Base-by-base conservation (phyloP, 1,140 invertebrate species). In the Eueides isabella region DNA sequence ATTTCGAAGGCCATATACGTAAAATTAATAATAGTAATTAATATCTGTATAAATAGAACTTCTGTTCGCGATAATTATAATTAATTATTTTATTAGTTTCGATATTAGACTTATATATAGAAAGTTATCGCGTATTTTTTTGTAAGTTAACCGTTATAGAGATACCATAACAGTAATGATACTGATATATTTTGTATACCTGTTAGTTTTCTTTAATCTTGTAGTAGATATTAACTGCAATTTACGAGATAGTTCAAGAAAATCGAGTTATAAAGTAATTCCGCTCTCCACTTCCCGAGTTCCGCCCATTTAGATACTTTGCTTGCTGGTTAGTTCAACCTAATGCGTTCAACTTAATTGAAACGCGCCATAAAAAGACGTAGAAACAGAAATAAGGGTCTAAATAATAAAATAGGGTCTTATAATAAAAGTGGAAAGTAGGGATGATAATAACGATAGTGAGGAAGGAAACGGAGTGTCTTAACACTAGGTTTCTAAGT, bases 21-120 rank as follows among this genome's bases (percentile, higher is more conserved):
- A 48, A 55, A 9, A 48, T 29, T 55, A 28, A 67, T 67, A 67
- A 67, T 67, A 55, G 38, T 67, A 19, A 67, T 38, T 26, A 66
- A 66, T 14, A 66, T 41, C 9, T 55, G 41, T 55, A 26, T 67
- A 67, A 41, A 66, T 66, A 41, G 14, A 66, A 55, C 48, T 55
- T 23, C 48, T 55, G 48, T 55, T 55, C n/a, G 11, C 48, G 41
- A 19, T 44, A 44, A 55, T 48, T 48, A 48, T 48, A 19, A 48
- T 19, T 19, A 19, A 48, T 48, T 19, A 7, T 48, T 48, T 9
- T 2, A 38, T n/a, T n/a, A n/a, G 31, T 33, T 33, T 33, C 9
- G 31, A 33, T 33, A n/a, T n/a, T n/a, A n/a, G n/a, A n/a, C n/a
- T n/a, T n/a, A n/a, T n/a, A n/a, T n/a, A n/a, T n/a, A n/a, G n/a